Base-by-base conservation (phyloP, 2,888 invertebrate genomes). In the Sarcophaga caerulescens region DNA sequence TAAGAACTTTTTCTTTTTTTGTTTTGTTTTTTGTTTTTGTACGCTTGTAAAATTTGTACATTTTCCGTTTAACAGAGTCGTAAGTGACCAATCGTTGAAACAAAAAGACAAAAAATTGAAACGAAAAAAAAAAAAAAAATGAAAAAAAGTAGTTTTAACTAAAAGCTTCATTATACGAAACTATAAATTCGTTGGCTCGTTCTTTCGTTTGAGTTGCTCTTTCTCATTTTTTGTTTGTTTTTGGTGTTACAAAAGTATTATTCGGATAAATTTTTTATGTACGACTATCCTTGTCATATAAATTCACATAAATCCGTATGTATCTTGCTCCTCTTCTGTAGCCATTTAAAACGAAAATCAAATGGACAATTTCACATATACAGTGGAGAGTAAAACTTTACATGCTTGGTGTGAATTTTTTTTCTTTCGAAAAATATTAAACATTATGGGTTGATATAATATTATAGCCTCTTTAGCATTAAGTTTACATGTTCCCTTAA, bases 231-330 rank as follows among this genome's bases (percentile, higher is more conserved):
- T 71, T 21, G 66, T 66, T 25, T 73, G 17, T 73, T 47, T 68
- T 47, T 68, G 23, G 17, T 57, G 47, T 57, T 80, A 66, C 44
- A 60, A 70, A 78, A 81, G 74, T 79, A 85, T 85, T 85, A 81
- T 81, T 59, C 23, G 70, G 75, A 81, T 85, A 75, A 62, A 66
- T 70, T 85, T 81, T 62, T 84, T 78, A 75, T 81, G 71, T 68
- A 76, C 59, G 62, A 76, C 25, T 35, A 71, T 82, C 81, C 71
- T 76, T 82, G 76, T 79, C 79, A 76, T 82, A 85, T 82, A 82
- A 82, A 85, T 85, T 85, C 82, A 70, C 57, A 79, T 79, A 79
- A 85, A 76, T 85, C 81, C 82, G 52, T 62, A 71, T 73, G 82
- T 76, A 75, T 60, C 62, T 23, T 57, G 35, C 52, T 23, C n/a